These are phyloP conservation scores for Geothlypis trichas DNA, from an alignment of 2,113 vertebrate species.

Conservation along the genomic window DNA sequence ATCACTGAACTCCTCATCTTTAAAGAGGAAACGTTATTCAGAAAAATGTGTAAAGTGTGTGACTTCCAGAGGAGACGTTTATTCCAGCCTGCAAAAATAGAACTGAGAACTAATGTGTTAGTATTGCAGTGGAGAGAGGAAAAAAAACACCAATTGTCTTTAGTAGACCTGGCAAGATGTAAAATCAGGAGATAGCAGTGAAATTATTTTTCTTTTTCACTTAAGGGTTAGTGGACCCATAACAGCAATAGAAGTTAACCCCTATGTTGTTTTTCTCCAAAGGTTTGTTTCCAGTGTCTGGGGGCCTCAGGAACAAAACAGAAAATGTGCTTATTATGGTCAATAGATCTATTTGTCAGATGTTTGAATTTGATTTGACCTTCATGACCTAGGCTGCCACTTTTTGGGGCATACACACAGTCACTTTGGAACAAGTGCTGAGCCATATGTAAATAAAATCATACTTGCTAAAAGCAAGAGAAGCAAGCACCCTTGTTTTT, in stretches of 20 bases:
- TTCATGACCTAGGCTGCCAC: not conserved
- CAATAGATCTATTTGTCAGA: not conserved
- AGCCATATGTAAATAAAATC: not conserved
- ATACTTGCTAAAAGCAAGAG: not conserved
- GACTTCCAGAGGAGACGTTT: not conserved
- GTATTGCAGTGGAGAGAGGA: not conserved
- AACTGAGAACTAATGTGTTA: not conserved
- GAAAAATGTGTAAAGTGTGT: not conserved
- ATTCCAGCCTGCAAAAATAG: not conserved
- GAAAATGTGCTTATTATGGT: not conserved
- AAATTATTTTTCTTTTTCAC: not conserved
- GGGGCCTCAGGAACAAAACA: not conserved
- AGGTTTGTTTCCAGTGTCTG: not conserved
- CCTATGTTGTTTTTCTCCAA: not conserved
- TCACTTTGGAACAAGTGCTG: not conserved
- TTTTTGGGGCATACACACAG: rapidly evolving
- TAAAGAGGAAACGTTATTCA: not conserved
- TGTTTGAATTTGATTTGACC: not conserved
- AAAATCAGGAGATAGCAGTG: not conserved
- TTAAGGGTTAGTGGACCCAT: not conserved
- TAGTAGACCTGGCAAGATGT: not conserved
- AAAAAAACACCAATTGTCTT: not conserved
- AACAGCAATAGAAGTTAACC: not conserved
- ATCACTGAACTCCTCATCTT: not conserved
- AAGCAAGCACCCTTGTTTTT: not conserved